Percentiles rank a stretch among this genome's conserved stretches.
Conservation (phyloP, 2,113 vertebrate genomes). For the Corythornis vintsioides region DNA sequence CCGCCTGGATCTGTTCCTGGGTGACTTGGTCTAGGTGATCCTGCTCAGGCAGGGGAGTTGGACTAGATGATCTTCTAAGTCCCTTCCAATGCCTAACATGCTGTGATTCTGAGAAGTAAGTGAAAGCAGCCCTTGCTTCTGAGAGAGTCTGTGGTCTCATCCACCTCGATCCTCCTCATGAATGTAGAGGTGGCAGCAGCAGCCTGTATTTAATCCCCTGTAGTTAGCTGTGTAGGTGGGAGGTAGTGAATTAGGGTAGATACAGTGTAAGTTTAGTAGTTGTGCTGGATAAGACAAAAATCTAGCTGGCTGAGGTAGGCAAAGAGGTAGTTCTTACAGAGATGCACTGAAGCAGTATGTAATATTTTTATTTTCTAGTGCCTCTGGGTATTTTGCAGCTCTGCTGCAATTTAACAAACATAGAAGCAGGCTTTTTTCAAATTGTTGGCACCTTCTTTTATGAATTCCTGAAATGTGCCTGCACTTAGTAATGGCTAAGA, state of each 20-base stretch:
- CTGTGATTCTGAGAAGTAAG: background rate
- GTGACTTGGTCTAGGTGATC: no score
- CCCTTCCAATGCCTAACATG: no score
- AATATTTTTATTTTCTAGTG: background rate
- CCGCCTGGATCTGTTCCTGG: no score
- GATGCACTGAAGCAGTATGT: background rate
- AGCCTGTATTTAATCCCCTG: background rate
- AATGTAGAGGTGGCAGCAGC: accelerated
- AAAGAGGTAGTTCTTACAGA: background rate
- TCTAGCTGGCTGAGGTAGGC: background rate
- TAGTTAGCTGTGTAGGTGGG: background rate
- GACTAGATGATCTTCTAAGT: no score
- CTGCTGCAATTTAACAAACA: background rate
- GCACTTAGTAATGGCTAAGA: background rate
- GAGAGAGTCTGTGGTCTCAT: background rate
- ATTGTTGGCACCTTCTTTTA: background rate
- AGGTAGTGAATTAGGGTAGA: background rate
- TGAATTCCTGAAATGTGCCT: background rate
- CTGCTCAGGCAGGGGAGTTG: no score
- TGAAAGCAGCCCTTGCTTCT: background rate
- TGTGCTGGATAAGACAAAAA: background rate
- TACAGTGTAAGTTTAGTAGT: background rate
- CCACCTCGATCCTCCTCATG: background rate
- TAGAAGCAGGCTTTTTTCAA: background rate
- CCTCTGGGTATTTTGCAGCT: background rate